Evolutionary conservation across 2,888 invertebrate species (phyloP).

Genomic region (Pseudoips prasinana): DNA sequence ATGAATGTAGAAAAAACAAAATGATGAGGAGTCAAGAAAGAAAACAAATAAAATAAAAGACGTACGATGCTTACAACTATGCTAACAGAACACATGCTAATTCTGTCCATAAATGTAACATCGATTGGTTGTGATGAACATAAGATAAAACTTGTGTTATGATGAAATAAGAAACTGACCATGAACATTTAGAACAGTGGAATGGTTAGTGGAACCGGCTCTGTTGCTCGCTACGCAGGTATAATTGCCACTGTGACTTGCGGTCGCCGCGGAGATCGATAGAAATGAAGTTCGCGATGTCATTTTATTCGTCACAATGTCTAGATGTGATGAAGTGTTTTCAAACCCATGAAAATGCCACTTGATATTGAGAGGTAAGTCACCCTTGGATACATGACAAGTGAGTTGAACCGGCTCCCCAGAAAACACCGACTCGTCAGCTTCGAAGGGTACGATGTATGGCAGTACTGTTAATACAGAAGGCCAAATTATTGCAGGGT

Average conservation of each 20-base stretch:
- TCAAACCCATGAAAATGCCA: constrained; percentile 88
- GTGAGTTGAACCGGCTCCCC: constrained; percentile 86
- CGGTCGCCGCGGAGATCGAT: constrained; percentile 86
- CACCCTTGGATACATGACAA: constrained; percentile 88
- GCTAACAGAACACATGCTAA: constrained; percentile 64
- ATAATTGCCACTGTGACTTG: constrained; percentile 88
- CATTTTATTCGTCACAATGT: constrained; percentile 84
- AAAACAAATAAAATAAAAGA: constrained; percentile 43
- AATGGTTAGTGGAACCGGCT: constrained; percentile 86
- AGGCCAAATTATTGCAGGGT: constrained; percentile 68
- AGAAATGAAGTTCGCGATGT: constrained; percentile 86
- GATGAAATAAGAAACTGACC: constrained; percentile 71
- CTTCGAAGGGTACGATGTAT: constrained; percentile 85
- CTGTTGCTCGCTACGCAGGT: constrained; percentile 88
- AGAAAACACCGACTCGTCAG: constrained; percentile 85
- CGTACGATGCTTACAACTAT: constrained; percentile 51
- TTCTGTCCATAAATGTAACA: constrained; percentile 56
- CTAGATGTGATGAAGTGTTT: constrained; percentile 80
- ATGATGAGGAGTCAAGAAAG: constrained; percentile 21
- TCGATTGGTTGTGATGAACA: constrained; percentile 41
- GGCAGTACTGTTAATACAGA: constrained; percentile 84
- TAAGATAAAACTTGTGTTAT: constrained; percentile 27
- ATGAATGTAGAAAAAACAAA: constrained; percentile 33
- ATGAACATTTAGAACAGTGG: constrained; percentile 83
- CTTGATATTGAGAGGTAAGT: constrained; percentile 87